Conservation (phyloP, 2,888 invertebrate species). For the Caenorhabditis macrosperma region DNA sequence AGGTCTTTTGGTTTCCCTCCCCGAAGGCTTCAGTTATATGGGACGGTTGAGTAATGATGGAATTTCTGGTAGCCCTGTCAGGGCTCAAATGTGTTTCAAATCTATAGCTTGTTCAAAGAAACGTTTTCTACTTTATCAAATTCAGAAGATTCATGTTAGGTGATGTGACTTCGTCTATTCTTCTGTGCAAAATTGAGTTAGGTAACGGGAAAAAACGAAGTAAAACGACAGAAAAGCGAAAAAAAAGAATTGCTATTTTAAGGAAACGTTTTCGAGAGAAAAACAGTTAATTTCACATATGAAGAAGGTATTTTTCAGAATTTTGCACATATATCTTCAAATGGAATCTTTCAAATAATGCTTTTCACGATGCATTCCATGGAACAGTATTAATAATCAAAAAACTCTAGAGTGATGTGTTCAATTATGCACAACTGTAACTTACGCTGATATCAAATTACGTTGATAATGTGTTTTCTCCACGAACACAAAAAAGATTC, state of each 20-base stretch:
- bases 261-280: background rate
- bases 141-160: constrained; percentile 3
- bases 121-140: constrained; percentile 22
- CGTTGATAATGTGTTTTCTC: too few relatives aligned
- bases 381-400: too few relatives aligned
- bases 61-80: too few relatives aligned
- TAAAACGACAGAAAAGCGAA: constrained; percentile 19
- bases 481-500: too few relatives aligned
- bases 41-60: constrained; percentile 1
- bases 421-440: too few relatives aligned
- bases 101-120: too few relatives aligned
- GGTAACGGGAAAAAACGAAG: constrained; percentile 20
- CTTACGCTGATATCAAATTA: too few relatives aligned
- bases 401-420: too few relatives aligned
- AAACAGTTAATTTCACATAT: background rate
- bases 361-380: too few relatives aligned
- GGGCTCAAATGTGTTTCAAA: too few relatives aligned
- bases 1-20: constrained; percentile 40
- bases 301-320: background rate
- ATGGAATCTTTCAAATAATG: too few relatives aligned
- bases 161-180: constrained; percentile 18
- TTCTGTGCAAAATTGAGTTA: constrained; percentile 41
- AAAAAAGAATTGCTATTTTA: constrained; percentile 10
- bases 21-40: background rate
- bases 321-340: too few relatives aligned